Percentiles rank a stretch among this genome's conserved stretches.
phyloP scores from a whole-genome alignment of 2,797 vertebrate species.

The Mustela erminea region DNA sequence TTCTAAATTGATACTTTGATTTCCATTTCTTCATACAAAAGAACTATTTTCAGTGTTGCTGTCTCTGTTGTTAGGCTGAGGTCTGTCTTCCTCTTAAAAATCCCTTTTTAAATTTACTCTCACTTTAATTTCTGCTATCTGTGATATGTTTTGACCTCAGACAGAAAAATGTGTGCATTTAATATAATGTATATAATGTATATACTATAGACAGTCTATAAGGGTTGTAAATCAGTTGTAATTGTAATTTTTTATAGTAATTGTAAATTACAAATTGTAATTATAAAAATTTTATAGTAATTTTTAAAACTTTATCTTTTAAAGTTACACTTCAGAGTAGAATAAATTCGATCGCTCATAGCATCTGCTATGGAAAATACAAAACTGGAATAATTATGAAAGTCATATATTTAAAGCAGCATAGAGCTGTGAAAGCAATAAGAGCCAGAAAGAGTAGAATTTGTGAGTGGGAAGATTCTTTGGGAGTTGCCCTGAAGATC shows the following conservation, averaged over 20 bases:
- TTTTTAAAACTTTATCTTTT: neutral
- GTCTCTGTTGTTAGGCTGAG: neutral
- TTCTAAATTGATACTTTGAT: conserved; percentile 10
- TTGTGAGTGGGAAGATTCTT: neutral
- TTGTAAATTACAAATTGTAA: no score
- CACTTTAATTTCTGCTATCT: neutral
- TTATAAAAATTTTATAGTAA: neutral
- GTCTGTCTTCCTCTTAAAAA: conserved; percentile 30
- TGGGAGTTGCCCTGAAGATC: neutral
- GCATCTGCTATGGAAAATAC: neutral
- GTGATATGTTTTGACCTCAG: neutral
- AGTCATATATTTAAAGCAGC: neutral
- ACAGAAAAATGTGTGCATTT: neutral
- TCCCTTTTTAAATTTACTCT: neutral
- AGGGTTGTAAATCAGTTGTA: neutral
- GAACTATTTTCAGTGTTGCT: neutral
- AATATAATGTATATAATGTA: neutral
- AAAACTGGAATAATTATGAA: neutral
- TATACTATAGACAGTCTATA: neutral
- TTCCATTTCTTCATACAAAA: conserved; percentile 13
- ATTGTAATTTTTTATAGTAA: neutral
- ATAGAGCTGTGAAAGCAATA: neutral
- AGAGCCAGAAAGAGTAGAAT: neutral
- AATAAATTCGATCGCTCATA: neutral
- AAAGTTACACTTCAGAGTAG: neutral